Evolutionary conservation across 1,140 invertebrate genomes (phyloP), one percentile per base, ranked within the genome.

Genomic region (Orius laevigatus): DNA sequence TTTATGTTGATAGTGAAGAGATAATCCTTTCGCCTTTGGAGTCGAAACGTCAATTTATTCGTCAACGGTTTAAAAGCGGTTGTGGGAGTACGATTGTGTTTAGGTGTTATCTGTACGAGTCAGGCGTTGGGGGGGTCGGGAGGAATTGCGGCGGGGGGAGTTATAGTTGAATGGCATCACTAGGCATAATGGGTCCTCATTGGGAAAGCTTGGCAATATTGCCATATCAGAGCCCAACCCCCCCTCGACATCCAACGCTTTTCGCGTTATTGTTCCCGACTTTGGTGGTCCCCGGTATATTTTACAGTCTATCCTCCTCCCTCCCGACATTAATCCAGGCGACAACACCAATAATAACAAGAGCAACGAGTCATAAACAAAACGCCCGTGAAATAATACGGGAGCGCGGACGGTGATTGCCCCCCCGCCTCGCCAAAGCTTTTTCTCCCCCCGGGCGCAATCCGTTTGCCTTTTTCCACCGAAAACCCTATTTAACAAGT

Each of bases 301-400:
- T 45, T 45, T 45, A 45, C 43, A 45, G 43, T 45, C 40, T 12
- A 18, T 43, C 12, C 19, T 20, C 43, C 43, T 33, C 43, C 12
- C 10, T 18, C 40, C 43, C 19, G 8, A 19, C 43, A 45, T 45
- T 45, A 45, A 45, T 45, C 43, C 43, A 11, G 12, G 19, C 19
- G 32, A 45, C 43, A 45, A 45, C 43, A 45, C 43, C 43, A 45
- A 45, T 45, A 45, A 45, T 45, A 45, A 45, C 43, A 45, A 45
- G 43, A 45, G 43, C 43, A 31, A 45, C 43, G 43, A 45, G 43
- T 45, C 43, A 45, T 45, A 45, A 45, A 45, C 16, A 45, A 45
- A 45, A 45, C 43, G 43, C 10, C 43, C 32, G 20, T 32, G 43
- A 45, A 45, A 45, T 45, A 45, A 45, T 45, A 31, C 43, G 20